A percentile compares a stretch with the other conserved stretches of the same genome.
phyloP scores from a whole-genome alignment of 2,888 invertebrate species.

The Pseudanteris insignis region DNA sequence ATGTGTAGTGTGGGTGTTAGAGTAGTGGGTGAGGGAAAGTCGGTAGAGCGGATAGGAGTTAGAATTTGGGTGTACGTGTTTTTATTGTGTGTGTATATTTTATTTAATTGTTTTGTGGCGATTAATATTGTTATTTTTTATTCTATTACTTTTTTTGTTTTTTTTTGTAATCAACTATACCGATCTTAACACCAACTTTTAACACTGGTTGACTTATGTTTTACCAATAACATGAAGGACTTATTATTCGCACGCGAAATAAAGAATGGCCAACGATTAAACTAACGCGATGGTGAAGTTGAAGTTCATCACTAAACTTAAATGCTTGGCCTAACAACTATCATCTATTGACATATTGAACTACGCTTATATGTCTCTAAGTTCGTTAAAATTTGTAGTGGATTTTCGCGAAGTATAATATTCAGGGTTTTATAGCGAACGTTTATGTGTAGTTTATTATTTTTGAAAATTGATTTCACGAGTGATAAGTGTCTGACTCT shows the following conservation, averaged over 20 bases:
- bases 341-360: slow-evolving; percentile 30
- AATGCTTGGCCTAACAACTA: slow-evolving; percentile 38
- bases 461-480: slow-evolving; percentile 26
- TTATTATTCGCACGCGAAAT: slow-evolving; percentile 7
- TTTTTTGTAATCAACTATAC: too few relatives aligned
- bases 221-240: too few relatives aligned
- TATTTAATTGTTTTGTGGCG: too few relatives aligned
- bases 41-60: too few relatives aligned
- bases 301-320: slow-evolving; percentile 36
- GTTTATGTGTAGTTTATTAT: slow-evolving; percentile 10
- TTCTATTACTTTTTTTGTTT: too few relatives aligned
- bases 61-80: too few relatives aligned
- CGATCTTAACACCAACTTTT: too few relatives aligned
- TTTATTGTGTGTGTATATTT: too few relatives aligned
- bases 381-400: slow-evolving; percentile 26
- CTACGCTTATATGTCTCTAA: slow-evolving; percentile 23
- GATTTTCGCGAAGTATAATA: slow-evolving; percentile 21
- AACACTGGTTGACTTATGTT: too few relatives aligned
- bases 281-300: slow-evolving; percentile 34
- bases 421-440: slow-evolving; percentile 43
- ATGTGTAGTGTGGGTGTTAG: too few relatives aligned
- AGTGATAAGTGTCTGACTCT: slow-evolving; percentile 15
- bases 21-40: too few relatives aligned
- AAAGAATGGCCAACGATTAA: slow-evolving; percentile 23
- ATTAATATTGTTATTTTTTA: too few relatives aligned